Conservation (phyloP, 2,888 invertebrate species). For the Microctonus hyperodae region DNA sequence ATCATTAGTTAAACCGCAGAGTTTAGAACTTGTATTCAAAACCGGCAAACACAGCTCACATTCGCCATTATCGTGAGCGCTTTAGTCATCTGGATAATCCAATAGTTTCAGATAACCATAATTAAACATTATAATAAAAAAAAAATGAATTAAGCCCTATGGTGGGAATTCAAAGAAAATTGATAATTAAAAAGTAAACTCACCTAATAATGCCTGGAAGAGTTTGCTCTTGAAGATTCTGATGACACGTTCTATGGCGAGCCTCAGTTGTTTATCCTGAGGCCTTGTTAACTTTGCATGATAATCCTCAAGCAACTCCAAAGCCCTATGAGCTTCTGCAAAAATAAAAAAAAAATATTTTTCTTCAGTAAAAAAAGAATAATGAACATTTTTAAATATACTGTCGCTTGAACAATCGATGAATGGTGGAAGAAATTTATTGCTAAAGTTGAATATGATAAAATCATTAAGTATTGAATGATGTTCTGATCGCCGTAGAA, state of each 20-base stretch:
- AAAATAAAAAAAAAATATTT: slow-evolving; percentile 46
- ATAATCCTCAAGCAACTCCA: slow-evolving; percentile 98
- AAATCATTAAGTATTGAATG: too few species aligned
- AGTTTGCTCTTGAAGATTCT: slow-evolving; percentile 97
- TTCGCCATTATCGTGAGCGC: too few species aligned
- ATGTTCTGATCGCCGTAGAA: too few species aligned
- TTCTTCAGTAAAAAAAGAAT: slow-evolving; percentile 13
- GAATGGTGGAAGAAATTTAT: too few species aligned
- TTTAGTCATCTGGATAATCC: background rate
- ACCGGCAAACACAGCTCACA: background rate
- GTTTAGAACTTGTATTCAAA: background rate
- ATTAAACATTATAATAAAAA: background rate
- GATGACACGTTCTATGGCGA: slow-evolving; percentile 97
- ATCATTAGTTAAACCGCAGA: background rate
- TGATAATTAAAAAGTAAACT: slow-evolving; percentile 59
- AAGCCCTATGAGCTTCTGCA: slow-evolving; percentile 96
- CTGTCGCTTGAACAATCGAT: background rate
- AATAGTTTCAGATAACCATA: background rate
- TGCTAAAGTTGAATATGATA: too few species aligned
- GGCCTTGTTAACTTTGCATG: slow-evolving; percentile 93
- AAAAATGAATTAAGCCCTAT: background rate
- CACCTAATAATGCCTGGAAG: slow-evolving; percentile 97
- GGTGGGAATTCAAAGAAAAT: too few species aligned
- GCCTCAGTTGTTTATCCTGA: slow-evolving; percentile 92
- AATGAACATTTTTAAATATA: background rate